These are phyloP conservation scores for Chrysodeixis includens DNA, from an alignment of 2,888 invertebrate species.

Conservation along the genomic window DNA sequence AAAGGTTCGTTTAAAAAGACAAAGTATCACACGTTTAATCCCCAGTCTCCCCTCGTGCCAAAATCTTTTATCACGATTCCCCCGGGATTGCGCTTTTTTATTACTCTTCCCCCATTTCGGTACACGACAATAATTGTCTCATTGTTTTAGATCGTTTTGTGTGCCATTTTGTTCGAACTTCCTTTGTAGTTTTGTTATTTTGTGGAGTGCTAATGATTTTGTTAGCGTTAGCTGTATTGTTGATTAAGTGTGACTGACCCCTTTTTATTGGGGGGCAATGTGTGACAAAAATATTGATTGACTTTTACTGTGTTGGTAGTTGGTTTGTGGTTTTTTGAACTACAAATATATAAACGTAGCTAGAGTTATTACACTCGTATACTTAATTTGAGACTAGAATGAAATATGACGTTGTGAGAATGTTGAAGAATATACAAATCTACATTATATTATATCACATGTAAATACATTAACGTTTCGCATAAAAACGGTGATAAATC, in stretches of 20 bases:
- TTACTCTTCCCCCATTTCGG: conserved; percentile 60
- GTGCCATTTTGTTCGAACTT: conserved; percentile 36
- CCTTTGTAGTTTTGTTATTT: conserved; percentile 33
- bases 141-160: conserved; percentile 79
- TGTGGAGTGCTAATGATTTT: conserved; percentile 25
- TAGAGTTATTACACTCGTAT: no score
- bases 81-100: conserved; percentile 80
- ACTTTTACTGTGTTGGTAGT: not conserved
- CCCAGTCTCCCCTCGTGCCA: conserved; percentile 75
- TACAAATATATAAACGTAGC: no score
- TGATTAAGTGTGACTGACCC: not conserved
- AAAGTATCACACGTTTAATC: conserved; percentile 82
- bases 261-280: not conserved
- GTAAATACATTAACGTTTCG: not conserved
- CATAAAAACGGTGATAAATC: not conserved
- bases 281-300: not conserved
- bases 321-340: no score
- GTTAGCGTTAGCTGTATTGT: not conserved
- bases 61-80: conserved; percentile 83
- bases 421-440: no score
- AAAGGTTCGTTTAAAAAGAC: conserved; percentile 81
- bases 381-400: no score
- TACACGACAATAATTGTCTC: conserved; percentile 79
- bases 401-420: no score
- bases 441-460: no score